phyloP scores from a whole-genome alignment of 1,140 invertebrate species.

The Babylonia areolata region DNA sequence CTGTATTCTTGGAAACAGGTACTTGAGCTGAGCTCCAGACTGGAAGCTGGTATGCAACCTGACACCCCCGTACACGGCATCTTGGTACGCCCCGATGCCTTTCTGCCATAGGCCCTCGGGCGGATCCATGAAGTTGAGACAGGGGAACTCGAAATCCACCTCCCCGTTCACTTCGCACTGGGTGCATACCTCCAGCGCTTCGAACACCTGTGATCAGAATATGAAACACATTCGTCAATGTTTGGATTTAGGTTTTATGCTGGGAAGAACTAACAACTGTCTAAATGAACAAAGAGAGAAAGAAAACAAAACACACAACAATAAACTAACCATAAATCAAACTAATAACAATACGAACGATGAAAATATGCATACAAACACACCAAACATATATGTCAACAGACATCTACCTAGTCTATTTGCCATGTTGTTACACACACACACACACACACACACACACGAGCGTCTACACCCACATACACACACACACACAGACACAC shows the following conservation, averaged over 20 bases:
- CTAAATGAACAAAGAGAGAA: too few relatives aligned
- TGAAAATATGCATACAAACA: slow-evolving; percentile 12
- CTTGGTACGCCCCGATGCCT: slow-evolving; percentile 79
- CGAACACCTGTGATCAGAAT: slow-evolving; percentile 67
- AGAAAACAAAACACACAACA: too few relatives aligned
- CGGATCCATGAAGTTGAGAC: slow-evolving; percentile 85
- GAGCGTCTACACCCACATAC: background rate
- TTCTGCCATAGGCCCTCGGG: slow-evolving; percentile 85
- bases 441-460: slow-evolving; percentile 1
- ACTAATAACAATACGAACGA: too few relatives aligned
- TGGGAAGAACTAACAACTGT: too few relatives aligned
- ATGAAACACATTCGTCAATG: too few relatives aligned
- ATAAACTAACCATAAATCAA: too few relatives aligned
- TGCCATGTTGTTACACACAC: too few relatives aligned
- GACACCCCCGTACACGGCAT: slow-evolving; percentile 83
- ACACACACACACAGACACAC: background rate
- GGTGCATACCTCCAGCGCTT: slow-evolving; percentile 84
- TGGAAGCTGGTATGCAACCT: slow-evolving; percentile 80
- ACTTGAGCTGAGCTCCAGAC: slow-evolving; percentile 80
- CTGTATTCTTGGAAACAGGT: slow-evolving; percentile 85
- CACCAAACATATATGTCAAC: background rate
- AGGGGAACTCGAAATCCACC: slow-evolving; percentile 89
- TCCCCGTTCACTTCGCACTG: slow-evolving; percentile 85
- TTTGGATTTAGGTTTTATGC: too few relatives aligned
- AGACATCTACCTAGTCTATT: background rate